Percentiles rank a stretch among this genome's conserved stretches.
Conservation (phyloP, 2,113 vertebrate genomes). For the Ceuthmochares aereus region DNA sequence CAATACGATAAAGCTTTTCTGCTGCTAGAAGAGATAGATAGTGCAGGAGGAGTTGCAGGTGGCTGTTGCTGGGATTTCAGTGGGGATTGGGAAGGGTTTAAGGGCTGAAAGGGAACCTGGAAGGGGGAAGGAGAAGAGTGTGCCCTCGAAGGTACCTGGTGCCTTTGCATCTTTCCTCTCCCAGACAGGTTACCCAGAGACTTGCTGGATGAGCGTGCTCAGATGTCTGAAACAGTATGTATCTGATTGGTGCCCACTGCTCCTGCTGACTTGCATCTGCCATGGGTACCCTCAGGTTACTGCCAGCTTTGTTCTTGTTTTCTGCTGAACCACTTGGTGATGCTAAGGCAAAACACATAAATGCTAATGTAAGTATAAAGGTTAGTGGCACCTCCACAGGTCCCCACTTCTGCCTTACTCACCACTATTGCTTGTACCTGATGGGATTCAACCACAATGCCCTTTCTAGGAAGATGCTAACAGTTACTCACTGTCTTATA, state of each 20-base stretch:
- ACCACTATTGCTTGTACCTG: neutral
- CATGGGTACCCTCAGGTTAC: neutral
- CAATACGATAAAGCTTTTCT: neutral
- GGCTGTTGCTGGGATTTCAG: neutral
- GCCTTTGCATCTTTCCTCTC: neutral
- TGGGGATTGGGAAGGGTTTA: neutral
- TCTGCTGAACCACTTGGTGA: neutral
- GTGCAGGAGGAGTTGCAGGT: neutral
- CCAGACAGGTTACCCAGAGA: neutral
- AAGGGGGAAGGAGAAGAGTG: neutral
- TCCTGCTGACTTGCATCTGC: neutral
- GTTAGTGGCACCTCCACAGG: neutral
- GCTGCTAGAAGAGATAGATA: neutral
- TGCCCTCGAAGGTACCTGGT: neutral
- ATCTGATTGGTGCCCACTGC: neutral
- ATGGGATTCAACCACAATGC: neutral
- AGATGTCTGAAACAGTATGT: neutral
- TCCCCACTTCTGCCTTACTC: neutral
- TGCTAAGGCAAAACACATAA: fast-evolving
- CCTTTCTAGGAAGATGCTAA: neutral
- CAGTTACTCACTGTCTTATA: neutral
- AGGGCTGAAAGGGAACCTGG: neutral
- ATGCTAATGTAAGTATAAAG: neutral
- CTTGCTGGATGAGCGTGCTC: neutral
- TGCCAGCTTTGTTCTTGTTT: neutral